These are phyloP conservation scores for Azemiops feae DNA, from an alignment of 2,113 vertebrate species.

Conservation along the genomic window DNA sequence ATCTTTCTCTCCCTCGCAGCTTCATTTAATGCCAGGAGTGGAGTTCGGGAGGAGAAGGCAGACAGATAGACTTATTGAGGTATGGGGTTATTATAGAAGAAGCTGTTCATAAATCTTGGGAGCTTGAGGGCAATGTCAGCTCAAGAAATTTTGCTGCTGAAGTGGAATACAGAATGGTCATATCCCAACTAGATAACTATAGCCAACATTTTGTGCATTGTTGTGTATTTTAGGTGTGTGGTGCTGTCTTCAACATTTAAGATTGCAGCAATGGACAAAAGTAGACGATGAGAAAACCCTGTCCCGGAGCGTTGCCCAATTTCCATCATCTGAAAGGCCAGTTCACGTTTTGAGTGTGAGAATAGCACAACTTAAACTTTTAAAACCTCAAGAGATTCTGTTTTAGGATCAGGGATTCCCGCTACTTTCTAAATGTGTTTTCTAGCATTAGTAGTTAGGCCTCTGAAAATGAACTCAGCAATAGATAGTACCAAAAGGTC, in stretches of 20 bases:
- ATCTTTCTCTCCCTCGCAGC: not conserved
- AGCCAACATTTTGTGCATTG: not conserved
- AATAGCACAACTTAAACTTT: not conserved
- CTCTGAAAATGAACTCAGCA: not conserved
- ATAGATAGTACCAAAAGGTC: not conserved
- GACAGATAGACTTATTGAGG: not conserved
- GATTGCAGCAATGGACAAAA: not conserved
- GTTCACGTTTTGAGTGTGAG: not conserved
- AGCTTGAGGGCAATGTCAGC: not conserved
- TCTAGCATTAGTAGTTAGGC: not conserved
- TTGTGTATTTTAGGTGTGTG: not conserved
- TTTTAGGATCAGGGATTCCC: not conserved
- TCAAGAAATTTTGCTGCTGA: not conserved
- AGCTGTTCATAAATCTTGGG: not conserved
- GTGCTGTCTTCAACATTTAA: not conserved
- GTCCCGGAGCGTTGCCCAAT: not conserved
- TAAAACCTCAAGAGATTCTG: not conserved
- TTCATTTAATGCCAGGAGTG: not conserved
- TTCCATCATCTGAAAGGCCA: not conserved
- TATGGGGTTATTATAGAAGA: not conserved
- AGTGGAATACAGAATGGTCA: not conserved
- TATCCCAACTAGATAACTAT: not conserved
- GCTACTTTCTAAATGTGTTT: not conserved
- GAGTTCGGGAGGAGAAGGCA: not conserved
- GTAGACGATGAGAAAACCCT: not conserved